Evolutionary conservation across 2,888 invertebrate genomes (phyloP), one percentile per base, ranked within the genome.

Genomic region (Homarus gammarus): DNA sequence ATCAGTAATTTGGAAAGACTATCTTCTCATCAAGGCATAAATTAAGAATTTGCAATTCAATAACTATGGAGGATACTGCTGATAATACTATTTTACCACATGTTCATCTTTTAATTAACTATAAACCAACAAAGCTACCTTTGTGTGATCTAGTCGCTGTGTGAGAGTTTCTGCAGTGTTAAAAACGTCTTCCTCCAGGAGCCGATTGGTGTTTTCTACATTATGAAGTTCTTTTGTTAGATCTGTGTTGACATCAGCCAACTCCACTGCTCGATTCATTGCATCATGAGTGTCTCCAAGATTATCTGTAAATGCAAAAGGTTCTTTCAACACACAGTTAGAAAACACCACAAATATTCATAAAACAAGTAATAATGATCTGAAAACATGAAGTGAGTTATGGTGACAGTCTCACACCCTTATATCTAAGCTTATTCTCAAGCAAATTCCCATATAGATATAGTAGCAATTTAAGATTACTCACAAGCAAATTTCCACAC

Each of bases 281-380:
- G 91, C 91, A 36, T 91, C 91, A 38, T 91, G 91, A 1, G 91
- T 91, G 56, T 91, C 88, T 5, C 91, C 91, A 6, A 91, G 81
- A 44, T 82, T 84, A 33, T 87, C 90, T 90, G 82, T 6, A 79
- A 33, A 36, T 38, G 38, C 3, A 33, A 56, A 31, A n/a, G n/a
- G n/a, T n/a, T n/a, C n/a, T n/a, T n/a, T n/a, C n/a, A n/a, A n/a
- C n/a, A n/a, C n/a, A n/a, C n/a, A n/a, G n/a, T n/a, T n/a, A n/a
- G n/a, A n/a, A n/a, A n/a, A n/a, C n/a, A n/a, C n/a, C n/a, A n/a
- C n/a, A n/a, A n/a, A n/a, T n/a, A n/a, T n/a, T n/a, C n/a, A n/a
- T n/a, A n/a, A n/a, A n/a, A n/a, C n/a, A n/a, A n/a, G n/a, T n/a
- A n/a, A n/a, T n/a, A n/a, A n/a, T n/a, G n/a, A n/a, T n/a, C n/a